Base-by-base conservation (phyloP, 2,113 vertebrate species). In the Silurus meridionalis region DNA sequence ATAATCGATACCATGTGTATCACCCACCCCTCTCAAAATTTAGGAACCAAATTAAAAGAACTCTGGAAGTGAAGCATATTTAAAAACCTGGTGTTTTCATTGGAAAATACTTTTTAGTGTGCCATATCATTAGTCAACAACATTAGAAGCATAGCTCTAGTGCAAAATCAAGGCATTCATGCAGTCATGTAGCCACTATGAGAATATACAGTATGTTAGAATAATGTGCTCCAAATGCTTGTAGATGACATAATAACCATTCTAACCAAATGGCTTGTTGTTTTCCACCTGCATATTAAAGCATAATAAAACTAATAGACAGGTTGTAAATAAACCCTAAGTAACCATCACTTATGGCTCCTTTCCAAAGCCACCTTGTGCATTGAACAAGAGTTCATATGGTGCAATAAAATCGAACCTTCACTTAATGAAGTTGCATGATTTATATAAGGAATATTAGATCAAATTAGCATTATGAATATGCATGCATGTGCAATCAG, bases 341-440 rank as follows among this genome's bases (percentile, higher is more conserved):
- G 83, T 87, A 80, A 90, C 87, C 88, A 71, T 90, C 83, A 88
- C 87, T 90, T 91, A 86, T 85, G 83, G 83, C 91, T 93, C 87
- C 75, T 71, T 88, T 90, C 88, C 74, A 90, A 86, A 87, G 86
- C 88, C 92, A 91, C 87, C 91, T 91, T 92, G 89, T 87, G 91
- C 91, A 94, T 93, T 52, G 90, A 94, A 93, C 93, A 93, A 87
- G 92, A 94, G 93, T 93, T 92, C 92, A 94, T 91, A 89, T 85
- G 90, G 89, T 92, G 92, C 28, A 92, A 93, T 94, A 93, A 94
- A 94, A 94, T 90, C 63, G 92, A 94, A 92, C 80, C 88, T 88
- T 91, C 91, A 93, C 90, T 95, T 94, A 91, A 94, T 94, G 83
- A 92, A 94, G 92, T 88, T 91, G 75, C 90, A 89, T 94, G 91